Conservation (phyloP, 1,140 invertebrate genomes). For the Cecropterus lyciades region DNA sequence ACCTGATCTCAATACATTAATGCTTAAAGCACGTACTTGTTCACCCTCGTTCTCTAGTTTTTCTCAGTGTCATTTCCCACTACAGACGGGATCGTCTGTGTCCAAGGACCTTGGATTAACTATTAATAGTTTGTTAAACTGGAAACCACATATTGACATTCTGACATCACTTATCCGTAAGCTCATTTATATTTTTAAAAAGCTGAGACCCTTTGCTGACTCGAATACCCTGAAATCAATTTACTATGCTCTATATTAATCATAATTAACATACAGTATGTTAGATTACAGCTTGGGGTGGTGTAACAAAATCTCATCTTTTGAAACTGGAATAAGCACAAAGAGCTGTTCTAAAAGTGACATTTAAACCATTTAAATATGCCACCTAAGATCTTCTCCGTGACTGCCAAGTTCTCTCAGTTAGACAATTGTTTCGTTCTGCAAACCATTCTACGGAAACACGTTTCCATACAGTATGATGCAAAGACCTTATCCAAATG, state of each 20-base stretch:
- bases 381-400: slow-evolving; percentile 4
- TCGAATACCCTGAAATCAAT: slow-evolving; percentile 21
- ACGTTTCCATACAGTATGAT: not conserved
- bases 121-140: slow-evolving; percentile 34
- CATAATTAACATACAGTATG: slow-evolving; percentile 35
- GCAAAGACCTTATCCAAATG: not conserved
- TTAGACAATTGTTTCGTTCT: no score
- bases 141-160: slow-evolving; percentile 26
- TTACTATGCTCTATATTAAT: slow-evolving; percentile 38
- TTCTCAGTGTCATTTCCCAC: slow-evolving; percentile 5
- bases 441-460: not conserved
- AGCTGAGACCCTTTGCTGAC: slow-evolving; percentile 23
- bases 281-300: slow-evolving; percentile 37
- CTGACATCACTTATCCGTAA: slow-evolving; percentile 33
- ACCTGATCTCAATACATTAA: not conserved
- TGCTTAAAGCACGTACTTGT: slow-evolving; percentile 26
- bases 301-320: slow-evolving; percentile 6
- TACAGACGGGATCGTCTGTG: not conserved
- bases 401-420: no score
- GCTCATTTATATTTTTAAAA: slow-evolving; percentile 42
- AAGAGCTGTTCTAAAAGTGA: slow-evolving; percentile 26
- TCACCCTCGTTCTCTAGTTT: not conserved
- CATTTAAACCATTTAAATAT: slow-evolving; percentile 19
- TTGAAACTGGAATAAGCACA: slow-evolving; percentile 17
- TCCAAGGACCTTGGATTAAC: slow-evolving; percentile 28